Evolutionary conservation across 2,113 vertebrate species (phyloP), one percentile per base, ranked within the genome.

Genomic region (Eptesicus fuscus): DNA sequence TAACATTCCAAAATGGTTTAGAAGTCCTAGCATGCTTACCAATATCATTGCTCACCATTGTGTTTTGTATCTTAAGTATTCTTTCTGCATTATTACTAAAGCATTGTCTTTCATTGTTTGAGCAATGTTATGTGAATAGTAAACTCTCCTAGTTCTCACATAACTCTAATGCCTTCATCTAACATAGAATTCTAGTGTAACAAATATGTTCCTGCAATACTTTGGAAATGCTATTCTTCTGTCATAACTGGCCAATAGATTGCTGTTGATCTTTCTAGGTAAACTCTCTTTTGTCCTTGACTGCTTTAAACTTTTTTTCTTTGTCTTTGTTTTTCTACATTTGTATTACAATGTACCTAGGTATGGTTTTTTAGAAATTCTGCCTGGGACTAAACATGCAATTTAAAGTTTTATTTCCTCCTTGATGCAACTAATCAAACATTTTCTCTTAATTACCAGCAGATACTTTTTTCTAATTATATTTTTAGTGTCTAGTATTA

Each of bases 361-460:
- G 20, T 90, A 94, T 80, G 6, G 77, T 17, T 65, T 82, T 69
- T 20, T 17, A 84, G 25, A 90, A 94, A 76, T 63, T 90, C 32
- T 90, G 4, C 7, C 69, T 79, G 53, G 90, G 5, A 93, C 4
- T 71, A 37, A 44, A 18, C 40, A 77, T 56, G 12, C 10, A 73
- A 61, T 47, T 91, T 96, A 74, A 86, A 47, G 53, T 85, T 85
- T 28, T 83, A 90, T 87, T 86, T 92, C 9, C 28, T 74, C 71
- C 65, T 79, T 73, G n/a, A 91, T 10, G 85, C 49, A 84, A 65
- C 25, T 53, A 74, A 69, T 20, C 78, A 61, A 12, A 51, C 3
- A 4, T 77, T 67, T 70, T 79, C 71, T 1, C 44, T 90, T 37
- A 78, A 84, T 61, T 88, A 83, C 9, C 9, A 76, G 14, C 9